phyloP scores from a whole-genome alignment of 2,113 vertebrate species.

The Passer domesticus region DNA sequence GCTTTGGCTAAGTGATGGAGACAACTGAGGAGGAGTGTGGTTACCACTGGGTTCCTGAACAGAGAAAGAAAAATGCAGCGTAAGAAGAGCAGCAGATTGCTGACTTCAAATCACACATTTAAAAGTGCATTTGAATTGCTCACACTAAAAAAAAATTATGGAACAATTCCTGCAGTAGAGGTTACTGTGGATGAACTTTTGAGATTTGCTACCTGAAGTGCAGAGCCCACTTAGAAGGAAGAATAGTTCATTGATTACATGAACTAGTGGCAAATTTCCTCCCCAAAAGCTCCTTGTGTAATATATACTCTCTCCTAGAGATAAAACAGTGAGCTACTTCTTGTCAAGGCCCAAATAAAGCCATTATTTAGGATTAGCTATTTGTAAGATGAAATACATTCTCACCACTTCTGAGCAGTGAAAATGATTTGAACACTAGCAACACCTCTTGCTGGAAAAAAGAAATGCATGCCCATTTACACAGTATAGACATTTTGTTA shows the following conservation, averaged over 20 bases:
- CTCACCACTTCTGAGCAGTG: neutral
- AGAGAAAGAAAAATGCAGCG: conserved; percentile 63
- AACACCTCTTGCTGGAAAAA: neutral
- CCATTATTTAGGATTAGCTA: conserved; percentile 7
- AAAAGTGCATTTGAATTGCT: conserved; percentile 32
- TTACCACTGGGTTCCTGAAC: conserved; percentile 93
- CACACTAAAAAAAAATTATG: neutral
- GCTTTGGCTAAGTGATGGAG: conserved; percentile 93
- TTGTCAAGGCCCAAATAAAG: conserved; percentile 10
- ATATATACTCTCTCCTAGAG: neutral
- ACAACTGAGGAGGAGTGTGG: conserved; percentile 96
- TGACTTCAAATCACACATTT: conserved; percentile 23
- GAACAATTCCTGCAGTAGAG: neutral
- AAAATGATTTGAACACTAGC: conserved; percentile 23
- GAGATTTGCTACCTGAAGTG: neutral
- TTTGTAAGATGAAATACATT: conserved; percentile 20
- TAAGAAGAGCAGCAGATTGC: conserved; percentile 37
- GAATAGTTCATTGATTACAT: neutral
- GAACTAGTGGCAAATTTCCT: neutral
- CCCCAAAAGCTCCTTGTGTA: neutral
- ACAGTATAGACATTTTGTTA: neutral
- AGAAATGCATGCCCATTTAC: neutral
- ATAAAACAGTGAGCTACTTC: neutral
- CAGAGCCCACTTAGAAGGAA: neutral
- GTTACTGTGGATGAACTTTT: neutral